phyloP scores from a whole-genome alignment of 1,140 invertebrate genomes.

The Ectropis grisescens region DNA sequence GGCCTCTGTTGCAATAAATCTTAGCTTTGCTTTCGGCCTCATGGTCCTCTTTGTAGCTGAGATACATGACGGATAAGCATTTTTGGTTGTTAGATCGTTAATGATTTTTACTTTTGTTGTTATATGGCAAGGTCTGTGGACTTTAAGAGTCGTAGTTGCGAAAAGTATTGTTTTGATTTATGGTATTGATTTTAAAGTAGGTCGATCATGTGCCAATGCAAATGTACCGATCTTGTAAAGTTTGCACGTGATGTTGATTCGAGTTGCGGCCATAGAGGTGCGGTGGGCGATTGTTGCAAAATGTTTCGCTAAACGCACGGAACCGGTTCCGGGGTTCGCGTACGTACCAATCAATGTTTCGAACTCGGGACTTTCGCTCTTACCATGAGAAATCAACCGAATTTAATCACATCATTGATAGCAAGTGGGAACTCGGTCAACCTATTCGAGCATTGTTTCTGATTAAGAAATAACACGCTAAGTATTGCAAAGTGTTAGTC shows the following conservation, averaged over 20 bases:
- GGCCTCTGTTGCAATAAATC: slow-evolving; percentile 63
- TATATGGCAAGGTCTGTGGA: slow-evolving; percentile 10
- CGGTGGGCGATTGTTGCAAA: slow-evolving; percentile 33
- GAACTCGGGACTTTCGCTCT: slow-evolving; percentile 32
- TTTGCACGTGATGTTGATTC: background rate
- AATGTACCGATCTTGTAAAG: too few species aligned
- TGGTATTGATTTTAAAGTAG: too few species aligned
- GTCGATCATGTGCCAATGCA: too few species aligned
- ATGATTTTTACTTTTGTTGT: slow-evolving; percentile 14
- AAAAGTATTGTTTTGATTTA: too few species aligned
- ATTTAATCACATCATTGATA: slow-evolving; percentile 1
- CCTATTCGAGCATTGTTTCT: background rate
- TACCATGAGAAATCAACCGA: slow-evolving; percentile 19
- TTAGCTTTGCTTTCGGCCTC: slow-evolving; percentile 51
- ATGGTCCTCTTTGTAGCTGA: slow-evolving; percentile 54
- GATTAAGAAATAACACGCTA: slow-evolving; percentile 12
- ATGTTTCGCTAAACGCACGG: slow-evolving; percentile 35
- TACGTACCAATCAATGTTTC: slow-evolving; percentile 6
- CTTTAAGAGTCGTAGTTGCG: too few species aligned
- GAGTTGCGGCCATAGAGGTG: slow-evolving; percentile 4
- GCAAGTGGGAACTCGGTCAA: slow-evolving; percentile 20
- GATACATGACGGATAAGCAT: slow-evolving; percentile 57
- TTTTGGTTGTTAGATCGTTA: slow-evolving; percentile 31
- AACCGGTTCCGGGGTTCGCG: slow-evolving; percentile 41
- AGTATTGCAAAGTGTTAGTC: slow-evolving; percentile 7